Conservation (phyloP, 1,140 invertebrate genomes). For the Drosophila carrolli region DNA sequence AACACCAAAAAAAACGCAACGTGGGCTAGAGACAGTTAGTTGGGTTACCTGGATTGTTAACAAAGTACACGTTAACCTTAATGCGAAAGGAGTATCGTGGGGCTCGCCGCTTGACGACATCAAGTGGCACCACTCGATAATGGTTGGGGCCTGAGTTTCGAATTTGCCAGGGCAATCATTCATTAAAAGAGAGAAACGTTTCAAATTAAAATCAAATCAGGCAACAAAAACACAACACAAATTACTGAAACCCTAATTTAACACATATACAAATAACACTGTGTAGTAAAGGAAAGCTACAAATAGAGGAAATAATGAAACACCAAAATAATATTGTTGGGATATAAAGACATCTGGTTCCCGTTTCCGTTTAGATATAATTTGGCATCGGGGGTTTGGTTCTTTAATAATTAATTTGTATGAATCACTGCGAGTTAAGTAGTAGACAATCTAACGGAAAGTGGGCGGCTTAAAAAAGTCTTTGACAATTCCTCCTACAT, state of each 20-base stretch:
- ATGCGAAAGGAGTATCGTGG: slow-evolving; percentile 82
- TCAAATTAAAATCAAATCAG: slow-evolving; percentile 59
- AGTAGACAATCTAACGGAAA: neutral
- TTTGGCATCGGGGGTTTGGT: neutral
- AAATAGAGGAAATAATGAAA: slow-evolving; percentile 1
- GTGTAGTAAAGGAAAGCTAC: slow-evolving; percentile 1
- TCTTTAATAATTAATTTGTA: neutral
- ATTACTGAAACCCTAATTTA: slow-evolving; percentile 23
- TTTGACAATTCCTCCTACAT: neutral
- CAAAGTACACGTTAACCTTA: slow-evolving; percentile 79
- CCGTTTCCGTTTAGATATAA: neutral
- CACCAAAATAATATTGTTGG: neutral
- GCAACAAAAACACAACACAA: slow-evolving; percentile 29
- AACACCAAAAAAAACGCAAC: slow-evolving; percentile 33
- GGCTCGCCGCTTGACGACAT: slow-evolving; percentile 77
- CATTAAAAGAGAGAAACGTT: slow-evolving; percentile 48
- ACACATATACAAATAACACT: slow-evolving; percentile 18
- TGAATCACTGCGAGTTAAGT: slow-evolving; percentile 2
- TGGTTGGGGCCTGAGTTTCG: slow-evolving; percentile 68
- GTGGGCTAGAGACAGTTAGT: slow-evolving; percentile 52
- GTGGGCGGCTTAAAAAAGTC: neutral
- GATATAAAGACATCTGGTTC: neutral
- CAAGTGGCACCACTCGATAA: slow-evolving; percentile 79
- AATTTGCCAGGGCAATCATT: slow-evolving; percentile 37
- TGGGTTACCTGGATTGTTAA: slow-evolving; percentile 82